Percentiles rank a stretch among this genome's conserved stretches.
Evolutionary conservation across 2,888 invertebrate genomes (phyloP).

Genomic region (Thereva unica): DNA sequence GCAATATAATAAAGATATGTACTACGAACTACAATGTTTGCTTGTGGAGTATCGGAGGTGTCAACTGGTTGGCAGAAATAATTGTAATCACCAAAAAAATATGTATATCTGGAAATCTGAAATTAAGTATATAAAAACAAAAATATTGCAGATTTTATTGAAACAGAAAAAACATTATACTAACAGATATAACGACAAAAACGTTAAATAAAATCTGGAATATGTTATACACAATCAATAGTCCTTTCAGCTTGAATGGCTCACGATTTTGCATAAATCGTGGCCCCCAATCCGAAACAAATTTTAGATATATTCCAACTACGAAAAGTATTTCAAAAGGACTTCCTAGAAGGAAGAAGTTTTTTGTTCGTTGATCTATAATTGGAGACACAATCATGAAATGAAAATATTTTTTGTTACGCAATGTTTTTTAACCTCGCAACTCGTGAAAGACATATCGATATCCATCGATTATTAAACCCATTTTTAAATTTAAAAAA

Average conservation of each 20-base stretch:
- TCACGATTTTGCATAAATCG: slow-evolving; percentile 67
- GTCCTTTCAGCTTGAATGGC: slow-evolving; percentile 65
- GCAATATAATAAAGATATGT: slow-evolving; percentile 65
- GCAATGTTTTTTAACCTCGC: too few relatives aligned
- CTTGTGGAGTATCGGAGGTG: slow-evolving; percentile 40
- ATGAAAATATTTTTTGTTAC: too few relatives aligned
- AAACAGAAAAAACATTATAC: too few relatives aligned
- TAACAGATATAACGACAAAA: slow-evolving; percentile 53
- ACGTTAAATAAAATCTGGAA: slow-evolving; percentile 66
- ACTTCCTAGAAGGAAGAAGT: too few relatives aligned
- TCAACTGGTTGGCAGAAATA: slow-evolving; percentile 37
- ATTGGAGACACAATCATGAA: too few relatives aligned
- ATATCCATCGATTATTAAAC: too few relatives aligned
- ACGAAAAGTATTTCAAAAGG: slow-evolving; percentile 47
- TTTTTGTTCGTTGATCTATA: too few relatives aligned
- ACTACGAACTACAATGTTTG: slow-evolving; percentile 55
- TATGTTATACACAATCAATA: slow-evolving; percentile 69
- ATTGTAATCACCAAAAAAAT: slow-evolving; percentile 51
- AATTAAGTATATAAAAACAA: slow-evolving; percentile 45
- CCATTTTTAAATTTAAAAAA: too few relatives aligned
- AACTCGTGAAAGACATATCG: too few relatives aligned
- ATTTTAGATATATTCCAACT: slow-evolving; percentile 65
- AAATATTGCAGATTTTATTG: too few relatives aligned
- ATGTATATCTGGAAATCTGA: slow-evolving; percentile 53
- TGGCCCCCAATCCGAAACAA: slow-evolving; percentile 71